A percentile compares a stretch with the other conserved stretches of the same genome.
phyloP scores from a whole-genome alignment of 2,113 vertebrate genomes.

The Tachuris rubrigastra region DNA sequence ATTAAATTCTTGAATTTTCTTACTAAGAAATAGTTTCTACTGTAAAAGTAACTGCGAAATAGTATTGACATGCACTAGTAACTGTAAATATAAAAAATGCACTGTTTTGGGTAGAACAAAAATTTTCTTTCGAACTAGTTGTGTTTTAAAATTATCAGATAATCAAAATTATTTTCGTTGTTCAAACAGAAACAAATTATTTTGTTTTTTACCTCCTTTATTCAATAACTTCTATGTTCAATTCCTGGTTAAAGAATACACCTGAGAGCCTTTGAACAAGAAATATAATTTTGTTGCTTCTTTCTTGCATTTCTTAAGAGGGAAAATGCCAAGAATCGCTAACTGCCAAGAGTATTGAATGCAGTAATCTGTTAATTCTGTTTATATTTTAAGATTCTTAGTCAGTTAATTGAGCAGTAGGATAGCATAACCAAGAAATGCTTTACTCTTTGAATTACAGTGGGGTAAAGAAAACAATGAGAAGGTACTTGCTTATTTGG shows the following conservation, averaged over 20 bases:
- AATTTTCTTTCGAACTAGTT: background rate
- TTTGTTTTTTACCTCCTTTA: background rate
- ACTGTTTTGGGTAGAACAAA: background rate
- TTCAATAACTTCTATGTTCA: background rate
- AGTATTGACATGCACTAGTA: background rate
- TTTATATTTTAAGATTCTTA: background rate
- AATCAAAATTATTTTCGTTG: background rate
- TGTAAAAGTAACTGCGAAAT: background rate
- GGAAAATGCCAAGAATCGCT: background rate
- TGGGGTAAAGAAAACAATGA: background rate
- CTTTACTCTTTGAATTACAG: background rate
- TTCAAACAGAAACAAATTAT: background rate
- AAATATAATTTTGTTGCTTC: background rate
- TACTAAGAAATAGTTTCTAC: background rate
- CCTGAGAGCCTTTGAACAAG: background rate
- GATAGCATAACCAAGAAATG: background rate
- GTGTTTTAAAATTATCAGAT: background rate
- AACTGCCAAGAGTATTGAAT: background rate
- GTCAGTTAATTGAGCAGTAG: rapidly evolving
- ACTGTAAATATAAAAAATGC: background rate
- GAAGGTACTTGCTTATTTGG: background rate
- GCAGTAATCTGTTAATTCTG: background rate
- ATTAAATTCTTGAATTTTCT: background rate
- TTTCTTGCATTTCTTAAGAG: background rate
- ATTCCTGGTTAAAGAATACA: background rate